Evolutionary conservation across 2,797 vertebrate species (phyloP), one percentile per base, ranked within the genome.

Genomic region (Rhabdophis nuchalis): DNA sequence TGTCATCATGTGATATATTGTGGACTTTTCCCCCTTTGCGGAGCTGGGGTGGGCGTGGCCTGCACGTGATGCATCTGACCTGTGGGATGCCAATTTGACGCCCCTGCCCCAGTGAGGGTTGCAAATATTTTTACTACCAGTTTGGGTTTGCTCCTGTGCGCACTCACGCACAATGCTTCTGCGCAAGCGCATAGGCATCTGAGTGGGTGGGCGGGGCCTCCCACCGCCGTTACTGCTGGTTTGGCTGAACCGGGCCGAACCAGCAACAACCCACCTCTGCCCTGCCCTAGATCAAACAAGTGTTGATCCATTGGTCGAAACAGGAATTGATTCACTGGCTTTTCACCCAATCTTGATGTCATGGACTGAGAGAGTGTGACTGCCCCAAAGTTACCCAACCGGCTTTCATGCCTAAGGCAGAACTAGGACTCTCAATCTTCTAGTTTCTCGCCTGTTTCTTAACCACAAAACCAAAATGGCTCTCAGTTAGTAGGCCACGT

Each of bases 11-110:
- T 61, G 57, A 57, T 57, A 16, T 57, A 57, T 57, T 0, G 56
- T 18, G 18, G 20, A 18, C 5, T 57, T 57, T 25, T 25, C 9
- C 23, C 7, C 2, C 57, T 58, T 58, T 9, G 58, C 1, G 9
- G 27, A 61, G 10, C 25, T 61, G 58, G 58, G 58, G 3, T 61
- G 58, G 27, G 25, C 2, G 1, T 25, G 10, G 27, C 25, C 9
- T 61, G 2, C 27, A 1, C 3, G 8, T 60, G 1, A 12, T 3
- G 10, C 58, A 61, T 61, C 58, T 12, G 10, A 10, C 3, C 58
- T 9, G 1, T 0, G 4, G 60, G 11, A 27, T 11, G 0, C 60
- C 27, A 13, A 11, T 29, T 13, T 29, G 11, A 29, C 1, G 29
- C 60, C 27, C 11, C 4, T 61, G n/a, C n/a, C 64, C n/a, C 32